These are phyloP conservation scores for Seira ritae DNA, from an alignment of 2,888 invertebrate species.

Conservation along the genomic window DNA sequence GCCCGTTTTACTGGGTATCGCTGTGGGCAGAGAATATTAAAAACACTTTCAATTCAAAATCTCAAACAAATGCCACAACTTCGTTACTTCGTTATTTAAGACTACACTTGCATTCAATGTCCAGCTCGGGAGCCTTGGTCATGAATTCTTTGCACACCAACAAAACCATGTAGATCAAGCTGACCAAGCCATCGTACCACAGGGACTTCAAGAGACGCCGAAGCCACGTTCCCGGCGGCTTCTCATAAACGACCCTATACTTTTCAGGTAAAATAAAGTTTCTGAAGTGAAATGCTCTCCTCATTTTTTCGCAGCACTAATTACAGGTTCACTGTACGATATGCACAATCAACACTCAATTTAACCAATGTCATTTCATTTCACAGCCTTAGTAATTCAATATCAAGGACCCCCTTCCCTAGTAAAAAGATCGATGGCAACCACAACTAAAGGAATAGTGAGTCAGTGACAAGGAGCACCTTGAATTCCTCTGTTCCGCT, in stretches of 20 bases:
- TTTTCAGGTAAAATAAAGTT: constrained; percentile 46
- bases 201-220: constrained; percentile 40
- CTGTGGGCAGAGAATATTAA: background rate
- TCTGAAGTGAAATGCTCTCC: constrained; percentile 44
- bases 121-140: constrained; percentile 30
- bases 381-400: too few species aligned
- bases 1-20: constrained; percentile 46
- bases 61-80: too few species aligned
- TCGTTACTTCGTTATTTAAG: too few species aligned
- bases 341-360: too few species aligned
- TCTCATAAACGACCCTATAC: constrained; percentile 39
- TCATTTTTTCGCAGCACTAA: constrained; percentile 1
- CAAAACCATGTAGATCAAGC: constrained; percentile 41
- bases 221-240: constrained; percentile 34
- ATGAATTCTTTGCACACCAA: constrained; percentile 37
- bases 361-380: too few species aligned
- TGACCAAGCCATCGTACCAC: constrained; percentile 53
- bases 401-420: too few species aligned
- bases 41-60: too few species aligned
- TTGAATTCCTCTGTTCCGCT: too few species aligned
- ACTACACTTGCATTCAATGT: constrained; percentile 45
- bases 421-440: too few species aligned
- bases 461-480: too few species aligned
- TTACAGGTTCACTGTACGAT: background rate
- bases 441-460: too few species aligned